A percentile compares a stretch with the other conserved stretches of the same genome.
These are phyloP conservation scores for Ctenomys sociabilis DNA, from an alignment of 2,113 vertebrate species.

Conservation along the genomic window DNA sequence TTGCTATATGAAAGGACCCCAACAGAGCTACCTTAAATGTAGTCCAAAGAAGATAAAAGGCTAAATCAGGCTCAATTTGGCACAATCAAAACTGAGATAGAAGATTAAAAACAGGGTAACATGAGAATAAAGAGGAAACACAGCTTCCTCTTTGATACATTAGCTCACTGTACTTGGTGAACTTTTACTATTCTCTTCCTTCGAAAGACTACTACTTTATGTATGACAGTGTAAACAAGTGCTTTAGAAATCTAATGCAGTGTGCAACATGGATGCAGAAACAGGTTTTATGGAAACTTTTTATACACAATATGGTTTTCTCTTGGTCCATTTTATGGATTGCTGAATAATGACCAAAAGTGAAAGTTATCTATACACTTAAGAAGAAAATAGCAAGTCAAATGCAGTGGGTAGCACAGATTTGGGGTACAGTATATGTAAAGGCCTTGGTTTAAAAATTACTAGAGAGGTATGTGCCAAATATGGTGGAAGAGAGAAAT, in stretches of 20 bases:
- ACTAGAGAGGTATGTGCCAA: neutral
- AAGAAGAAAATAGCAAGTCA: slow-evolving; percentile 61
- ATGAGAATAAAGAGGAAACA: slow-evolving; percentile 39
- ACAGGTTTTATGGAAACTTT: neutral
- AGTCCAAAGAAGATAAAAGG: neutral
- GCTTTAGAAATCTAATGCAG: slow-evolving; percentile 44
- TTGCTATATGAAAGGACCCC: slow-evolving; percentile 44
- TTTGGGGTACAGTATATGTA: neutral
- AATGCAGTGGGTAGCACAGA: slow-evolving; percentile 49
- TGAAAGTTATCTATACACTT: slow-evolving; percentile 43
- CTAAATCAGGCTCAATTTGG: slow-evolving; percentile 50
- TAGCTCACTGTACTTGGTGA: slow-evolving; percentile 4
- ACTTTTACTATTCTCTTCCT: slow-evolving; percentile 10
- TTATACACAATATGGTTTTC: slow-evolving; percentile 47
- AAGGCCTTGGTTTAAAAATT: slow-evolving; percentile 45
- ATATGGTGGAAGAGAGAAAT: slow-evolving; percentile 57
- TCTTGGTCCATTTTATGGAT: slow-evolving; percentile 57
- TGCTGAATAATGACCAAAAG: slow-evolving; percentile 57
- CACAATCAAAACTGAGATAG: slow-evolving; percentile 63
- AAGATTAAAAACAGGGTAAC: slow-evolving; percentile 31
- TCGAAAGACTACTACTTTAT: slow-evolving; percentile 17
- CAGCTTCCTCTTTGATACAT: neutral
- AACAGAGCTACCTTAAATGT: slow-evolving; percentile 22
- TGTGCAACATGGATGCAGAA: slow-evolving; percentile 30
- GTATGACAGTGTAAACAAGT: slow-evolving; percentile 24